Conservation (phyloP, 2,888 invertebrate species). For the Creontiades dilutus region DNA sequence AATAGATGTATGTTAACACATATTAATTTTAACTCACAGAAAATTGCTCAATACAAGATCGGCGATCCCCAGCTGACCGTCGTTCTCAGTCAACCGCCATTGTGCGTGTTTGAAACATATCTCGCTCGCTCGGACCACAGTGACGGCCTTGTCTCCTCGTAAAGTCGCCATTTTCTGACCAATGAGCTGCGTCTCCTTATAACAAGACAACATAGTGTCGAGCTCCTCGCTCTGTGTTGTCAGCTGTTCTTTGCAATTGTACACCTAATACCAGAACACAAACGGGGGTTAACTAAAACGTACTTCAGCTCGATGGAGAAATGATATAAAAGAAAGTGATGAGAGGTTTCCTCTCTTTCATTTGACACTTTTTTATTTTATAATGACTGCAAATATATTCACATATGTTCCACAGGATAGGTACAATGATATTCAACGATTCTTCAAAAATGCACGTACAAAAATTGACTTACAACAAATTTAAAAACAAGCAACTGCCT, state of each 20-base stretch:
- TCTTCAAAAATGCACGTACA: no score
- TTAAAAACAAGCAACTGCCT: no score
- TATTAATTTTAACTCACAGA: slow-evolving; percentile 81
- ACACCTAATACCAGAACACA: slow-evolving; percentile 81
- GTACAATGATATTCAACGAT: no score
- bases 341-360: no score
- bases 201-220: slow-evolving; percentile 96
- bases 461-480: no score
- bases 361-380: no score
- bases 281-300: no score
- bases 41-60: slow-evolving; percentile 97
- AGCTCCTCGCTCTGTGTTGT: slow-evolving; percentile 94
- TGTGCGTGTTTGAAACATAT: slow-evolving; percentile 99
- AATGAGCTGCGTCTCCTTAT: slow-evolving; percentile 88
- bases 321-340: no score
- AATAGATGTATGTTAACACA: no score
- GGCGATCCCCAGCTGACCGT: slow-evolving; percentile 98
- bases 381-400: no score
- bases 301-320: no score
- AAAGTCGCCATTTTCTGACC: slow-evolving; percentile 83
- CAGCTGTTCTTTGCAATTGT: slow-evolving; percentile 93
- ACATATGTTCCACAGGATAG: no score
- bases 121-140: slow-evolving; percentile 90
- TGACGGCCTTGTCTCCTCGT: slow-evolving; percentile 85
- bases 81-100: slow-evolving; percentile 98